These are phyloP conservation scores for Alexandromys fortis DNA, from an alignment of 2,113 vertebrate species.

Conservation along the genomic window DNA sequence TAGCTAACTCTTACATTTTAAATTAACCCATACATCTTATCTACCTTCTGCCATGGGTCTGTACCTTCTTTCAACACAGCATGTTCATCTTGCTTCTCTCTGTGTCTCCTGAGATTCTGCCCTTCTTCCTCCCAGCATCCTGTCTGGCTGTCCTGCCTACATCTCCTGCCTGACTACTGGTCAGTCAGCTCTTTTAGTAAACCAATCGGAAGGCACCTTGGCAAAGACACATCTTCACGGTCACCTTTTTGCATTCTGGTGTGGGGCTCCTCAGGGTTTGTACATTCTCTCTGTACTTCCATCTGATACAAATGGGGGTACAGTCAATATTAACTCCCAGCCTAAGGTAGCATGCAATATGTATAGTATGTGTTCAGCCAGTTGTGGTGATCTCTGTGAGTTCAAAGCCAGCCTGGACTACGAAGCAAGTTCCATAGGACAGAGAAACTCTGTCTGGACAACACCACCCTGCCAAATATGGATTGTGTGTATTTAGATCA, in stretches of 20 bases:
- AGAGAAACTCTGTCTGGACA: not conserved
- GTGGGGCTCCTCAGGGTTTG: not conserved
- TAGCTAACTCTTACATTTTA: not conserved
- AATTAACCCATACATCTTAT: not conserved
- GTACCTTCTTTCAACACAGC: not conserved
- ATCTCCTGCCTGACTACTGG: not conserved
- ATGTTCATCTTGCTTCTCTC: too few species aligned
- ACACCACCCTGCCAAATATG: not conserved
- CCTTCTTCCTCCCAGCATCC: not conserved
- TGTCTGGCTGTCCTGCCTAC: not conserved
- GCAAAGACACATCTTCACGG: not conserved
- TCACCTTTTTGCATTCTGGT: not conserved
- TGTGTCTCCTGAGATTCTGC: not conserved
- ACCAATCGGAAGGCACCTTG: not conserved
- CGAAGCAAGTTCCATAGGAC: not conserved
- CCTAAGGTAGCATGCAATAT: not conserved
- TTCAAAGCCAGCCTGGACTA: not conserved
- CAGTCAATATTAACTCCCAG: not conserved
- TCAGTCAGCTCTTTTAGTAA: not conserved
- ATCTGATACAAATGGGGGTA: not conserved
- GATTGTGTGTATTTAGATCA: not conserved
- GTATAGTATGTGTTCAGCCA: not conserved
- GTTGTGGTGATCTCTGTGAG: not conserved
- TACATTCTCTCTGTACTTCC: not conserved
- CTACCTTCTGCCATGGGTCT: not conserved